phyloP scores from a whole-genome alignment of 2,113 vertebrate species.

The Dicerorhinus sumatrensis region DNA sequence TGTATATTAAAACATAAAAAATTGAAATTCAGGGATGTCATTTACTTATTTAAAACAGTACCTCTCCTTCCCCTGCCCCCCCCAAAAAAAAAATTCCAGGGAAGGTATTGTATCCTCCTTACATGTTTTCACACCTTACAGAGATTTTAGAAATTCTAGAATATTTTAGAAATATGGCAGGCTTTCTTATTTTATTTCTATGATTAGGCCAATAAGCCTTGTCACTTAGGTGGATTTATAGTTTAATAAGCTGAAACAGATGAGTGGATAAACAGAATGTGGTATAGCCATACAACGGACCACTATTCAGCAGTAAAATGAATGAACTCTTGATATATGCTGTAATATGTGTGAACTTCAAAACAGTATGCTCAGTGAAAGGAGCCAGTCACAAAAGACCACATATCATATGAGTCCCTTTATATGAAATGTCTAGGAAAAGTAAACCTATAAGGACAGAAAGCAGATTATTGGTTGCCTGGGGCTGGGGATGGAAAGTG shows the following conservation, averaged over 20 bases:
- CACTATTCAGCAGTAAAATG: not conserved
- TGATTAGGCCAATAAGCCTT: not conserved
- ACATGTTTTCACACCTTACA: not conserved
- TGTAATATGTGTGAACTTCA: not conserved
- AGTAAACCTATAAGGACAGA: not conserved
- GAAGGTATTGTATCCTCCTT: not conserved
- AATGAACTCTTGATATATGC: not conserved
- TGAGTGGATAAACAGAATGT: not conserved
- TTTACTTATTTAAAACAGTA: not conserved
- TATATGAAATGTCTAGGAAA: not conserved
- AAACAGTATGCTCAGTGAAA: not conserved
- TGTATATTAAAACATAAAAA: not conserved
- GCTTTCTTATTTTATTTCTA: conserved; percentile 21
- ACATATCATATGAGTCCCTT: not conserved
- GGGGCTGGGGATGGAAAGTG: not conserved
- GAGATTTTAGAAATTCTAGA: not conserved
- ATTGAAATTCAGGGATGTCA: not conserved
- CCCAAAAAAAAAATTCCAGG: not conserved
- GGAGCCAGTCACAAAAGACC: not conserved
- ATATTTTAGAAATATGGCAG: not conserved
- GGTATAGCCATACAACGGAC: fast-evolving
- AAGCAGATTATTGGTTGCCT: not conserved
- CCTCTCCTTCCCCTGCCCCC: not conserved
- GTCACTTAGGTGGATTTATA: conserved; percentile 31
- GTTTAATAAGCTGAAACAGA: conserved; percentile 40